These are phyloP conservation scores for Noctua janthina DNA, from an alignment of 2,888 invertebrate species.

Conservation along the genomic window DNA sequence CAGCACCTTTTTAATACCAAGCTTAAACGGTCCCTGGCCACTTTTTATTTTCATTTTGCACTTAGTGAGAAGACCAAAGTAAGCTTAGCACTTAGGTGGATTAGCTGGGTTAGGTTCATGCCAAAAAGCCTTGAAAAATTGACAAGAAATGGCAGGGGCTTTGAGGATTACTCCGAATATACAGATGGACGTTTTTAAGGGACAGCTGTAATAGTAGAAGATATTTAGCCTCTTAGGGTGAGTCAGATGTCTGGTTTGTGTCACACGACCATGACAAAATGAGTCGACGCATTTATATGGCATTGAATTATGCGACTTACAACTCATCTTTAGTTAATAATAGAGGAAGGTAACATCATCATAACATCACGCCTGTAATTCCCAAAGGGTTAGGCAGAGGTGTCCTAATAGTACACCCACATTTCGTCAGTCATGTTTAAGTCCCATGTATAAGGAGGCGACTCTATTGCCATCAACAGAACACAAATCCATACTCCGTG, in stretches of 20 bases:
- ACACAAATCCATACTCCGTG: no score
- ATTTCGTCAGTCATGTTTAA: no score
- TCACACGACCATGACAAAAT: not conserved
- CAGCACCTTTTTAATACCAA: not conserved
- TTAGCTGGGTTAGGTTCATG: not conserved
- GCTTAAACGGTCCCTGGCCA: not conserved
- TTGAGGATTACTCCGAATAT: conserved; percentile 7
- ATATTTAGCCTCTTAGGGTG: not conserved
- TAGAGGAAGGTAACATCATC: not conserved
- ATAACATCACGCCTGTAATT: no score
- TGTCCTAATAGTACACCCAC: no score
- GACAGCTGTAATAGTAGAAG: not conserved
- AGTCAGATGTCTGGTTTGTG: not conserved
- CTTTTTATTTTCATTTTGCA: conserved; percentile 14
- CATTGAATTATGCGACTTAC: not conserved
- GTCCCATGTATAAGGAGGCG: no score
- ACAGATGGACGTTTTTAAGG: not conserved
- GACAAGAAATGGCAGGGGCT: not conserved
- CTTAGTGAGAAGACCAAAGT: not conserved
- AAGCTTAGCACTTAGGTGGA: conserved; percentile 15
- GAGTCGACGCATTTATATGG: not conserved
- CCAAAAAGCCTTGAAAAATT: conserved; percentile 5
- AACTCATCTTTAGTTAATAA: not conserved
- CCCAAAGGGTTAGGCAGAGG: no score
- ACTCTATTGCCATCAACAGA: no score